Base-by-base conservation (phyloP, 2,113 vertebrate genomes). In the Alces alces region DNA sequence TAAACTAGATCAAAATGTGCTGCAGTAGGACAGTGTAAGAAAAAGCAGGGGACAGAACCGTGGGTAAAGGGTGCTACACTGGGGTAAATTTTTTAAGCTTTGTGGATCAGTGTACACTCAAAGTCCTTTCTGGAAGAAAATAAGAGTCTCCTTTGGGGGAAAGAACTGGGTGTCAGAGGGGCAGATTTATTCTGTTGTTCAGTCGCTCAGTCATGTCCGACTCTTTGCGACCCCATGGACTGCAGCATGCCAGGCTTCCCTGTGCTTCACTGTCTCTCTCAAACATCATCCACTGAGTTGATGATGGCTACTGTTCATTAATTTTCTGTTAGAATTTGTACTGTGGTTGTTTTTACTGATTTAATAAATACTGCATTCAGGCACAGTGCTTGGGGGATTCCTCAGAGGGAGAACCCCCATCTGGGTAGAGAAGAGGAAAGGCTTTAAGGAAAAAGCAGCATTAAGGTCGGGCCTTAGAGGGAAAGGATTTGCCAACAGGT, bases 361-460 rank as follows among this genome's bases (percentile, higher is more conserved):
- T 95, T 66, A 78, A 76, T 96, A 96, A 96, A 58, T 66, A 45
- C 4, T 85, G 47, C 61, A 45, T n/a, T 86, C n/a, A 87, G 39
- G 36, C 27, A 61, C 15, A 33, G 54, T 86, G 86, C 50, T 94
- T 85, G n/a, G 47, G 86, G 47, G 9, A 78, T 28, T 85, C 88
- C 47, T 86, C 73, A 36, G 58, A 78, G 39, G 28, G 21, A 93
- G 50, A 89, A 64, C 9, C 39, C 28, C 66, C 52, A 33, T 66
- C 39, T 55, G 19, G 30, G 36, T 47, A 21, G 86, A 95, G 16
- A 79, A 45, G 0, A 91, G 55, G 45, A 70, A 39, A 82, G 57
- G 6, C 79, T 94, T 55, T 66, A 36, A 85, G 80, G 60, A 90
- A 64, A 61, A 66, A 55, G 57, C 15, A 50, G 57, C 12, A 86